Evolutionary conservation across 2,888 invertebrate genomes (phyloP).

Genomic region (Ormyrus rosae): DNA sequence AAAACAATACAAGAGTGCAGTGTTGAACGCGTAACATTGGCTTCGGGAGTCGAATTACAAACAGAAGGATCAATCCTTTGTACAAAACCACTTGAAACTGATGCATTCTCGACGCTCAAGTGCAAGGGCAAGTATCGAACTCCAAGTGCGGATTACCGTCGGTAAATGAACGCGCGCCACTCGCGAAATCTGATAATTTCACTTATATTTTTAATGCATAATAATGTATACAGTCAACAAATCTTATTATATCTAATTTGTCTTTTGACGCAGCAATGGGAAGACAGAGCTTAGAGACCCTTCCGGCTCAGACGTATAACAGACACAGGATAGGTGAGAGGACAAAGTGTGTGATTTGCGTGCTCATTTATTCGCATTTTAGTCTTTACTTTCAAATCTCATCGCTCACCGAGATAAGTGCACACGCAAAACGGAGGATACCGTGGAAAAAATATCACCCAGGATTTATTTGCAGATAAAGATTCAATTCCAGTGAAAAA

Average conservation of each 20-base stretch:
- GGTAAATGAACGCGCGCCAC: constrained; percentile 42
- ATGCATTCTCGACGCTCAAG: constrained; percentile 43
- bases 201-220: constrained; percentile 58
- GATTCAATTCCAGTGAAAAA: no score
- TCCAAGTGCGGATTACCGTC: constrained; percentile 46
- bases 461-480: background rate
- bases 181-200: constrained; percentile 41
- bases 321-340: constrained; percentile 56
- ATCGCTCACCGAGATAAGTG: constrained; percentile 18
- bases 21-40: no score
- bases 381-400: background rate
- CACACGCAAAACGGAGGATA: constrained; percentile 35
- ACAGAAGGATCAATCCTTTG: constrained; percentile 17
- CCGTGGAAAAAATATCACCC: constrained; percentile 22
- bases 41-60: background rate
- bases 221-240: constrained; percentile 74
- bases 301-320: constrained; percentile 69
- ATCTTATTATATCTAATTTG: constrained; percentile 74
- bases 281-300: constrained; percentile 75
- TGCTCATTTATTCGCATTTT: constrained; percentile 29
- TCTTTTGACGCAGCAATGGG: constrained; percentile 75
- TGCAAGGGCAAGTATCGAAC: constrained; percentile 57
- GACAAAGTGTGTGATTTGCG: constrained; percentile 24
- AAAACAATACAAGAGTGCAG: background rate
- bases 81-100: constrained; percentile 30